Evolutionary conservation across 2,113 vertebrate species (phyloP).

Genomic region (Pelmatolapia mariae): DNA sequence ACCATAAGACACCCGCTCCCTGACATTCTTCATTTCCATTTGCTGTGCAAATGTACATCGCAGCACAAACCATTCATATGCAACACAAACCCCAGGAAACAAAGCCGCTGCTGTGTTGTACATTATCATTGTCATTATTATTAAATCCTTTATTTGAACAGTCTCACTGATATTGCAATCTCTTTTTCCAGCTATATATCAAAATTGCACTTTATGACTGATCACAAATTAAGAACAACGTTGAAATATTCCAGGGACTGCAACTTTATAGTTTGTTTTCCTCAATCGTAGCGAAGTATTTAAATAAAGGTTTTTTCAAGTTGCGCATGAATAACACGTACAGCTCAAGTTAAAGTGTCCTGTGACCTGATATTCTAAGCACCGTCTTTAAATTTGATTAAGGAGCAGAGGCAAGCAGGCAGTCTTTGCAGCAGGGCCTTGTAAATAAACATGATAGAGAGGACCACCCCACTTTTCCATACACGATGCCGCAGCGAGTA

Average conservation of each 20-base stretch:
- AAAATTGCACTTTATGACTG: not conserved
- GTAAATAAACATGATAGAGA: not conserved
- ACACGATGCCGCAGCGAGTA: not conserved
- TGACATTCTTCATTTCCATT: not conserved
- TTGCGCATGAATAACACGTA: not conserved
- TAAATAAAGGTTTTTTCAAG: not conserved
- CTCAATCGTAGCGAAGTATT: fast-evolving
- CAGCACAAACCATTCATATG: not conserved
- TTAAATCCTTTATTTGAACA: not conserved
- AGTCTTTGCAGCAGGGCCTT: not conserved
- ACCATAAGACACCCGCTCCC: not conserved
- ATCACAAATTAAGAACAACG: not conserved
- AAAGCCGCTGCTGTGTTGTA: not conserved
- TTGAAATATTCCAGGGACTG: fast-evolving
- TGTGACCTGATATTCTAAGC: not conserved
- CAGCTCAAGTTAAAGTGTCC: not conserved
- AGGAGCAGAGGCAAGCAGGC: not conserved
- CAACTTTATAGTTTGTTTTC: not conserved
- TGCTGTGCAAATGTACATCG: not conserved
- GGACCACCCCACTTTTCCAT: not conserved
- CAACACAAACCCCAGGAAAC: not conserved
- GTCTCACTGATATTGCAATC: not conserved
- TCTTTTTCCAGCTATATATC: not conserved
- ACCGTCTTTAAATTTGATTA: not conserved
- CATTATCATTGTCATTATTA: not conserved